Percentiles rank a stretch among this genome's conserved stretches.
These are phyloP conservation scores for Odontophorus gujanensis DNA, from an alignment of 2,113 vertebrate genomes.

Conservation along the genomic window DNA sequence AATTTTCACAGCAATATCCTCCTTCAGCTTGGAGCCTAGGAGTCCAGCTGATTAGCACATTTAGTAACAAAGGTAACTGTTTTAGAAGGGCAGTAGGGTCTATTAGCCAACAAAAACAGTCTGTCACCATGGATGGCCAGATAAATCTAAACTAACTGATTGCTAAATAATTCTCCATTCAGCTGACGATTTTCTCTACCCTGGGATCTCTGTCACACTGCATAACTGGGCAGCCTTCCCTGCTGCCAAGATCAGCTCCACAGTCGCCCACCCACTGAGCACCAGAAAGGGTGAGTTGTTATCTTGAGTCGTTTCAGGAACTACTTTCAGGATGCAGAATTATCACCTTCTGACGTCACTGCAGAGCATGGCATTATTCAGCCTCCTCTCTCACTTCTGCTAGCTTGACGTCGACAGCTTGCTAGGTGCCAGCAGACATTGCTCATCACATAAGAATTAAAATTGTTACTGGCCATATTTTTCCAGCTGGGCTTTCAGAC, in stretches of 20 bases:
- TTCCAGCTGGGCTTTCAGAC: background rate
- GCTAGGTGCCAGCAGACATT: slow-evolving; percentile 28
- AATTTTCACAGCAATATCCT: background rate
- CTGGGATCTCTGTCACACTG: background rate
- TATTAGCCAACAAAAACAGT: background rate
- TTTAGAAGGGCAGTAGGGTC: background rate
- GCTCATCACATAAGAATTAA: slow-evolving; percentile 11
- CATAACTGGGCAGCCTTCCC: background rate
- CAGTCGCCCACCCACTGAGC: background rate
- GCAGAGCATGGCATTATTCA: background rate
- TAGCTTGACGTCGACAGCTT: background rate
- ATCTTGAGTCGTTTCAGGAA: background rate
- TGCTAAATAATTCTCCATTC: background rate
- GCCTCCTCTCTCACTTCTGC: background rate
- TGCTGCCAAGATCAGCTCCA: background rate
- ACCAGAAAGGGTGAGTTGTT: background rate
- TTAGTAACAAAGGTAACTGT: background rate
- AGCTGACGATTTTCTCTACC: background rate
- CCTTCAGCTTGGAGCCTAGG: background rate
- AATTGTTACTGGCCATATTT: background rate
- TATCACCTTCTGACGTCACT: background rate
- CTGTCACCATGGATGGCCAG: background rate
- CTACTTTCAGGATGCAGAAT: background rate
- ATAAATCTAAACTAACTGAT: background rate
- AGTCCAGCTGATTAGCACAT: background rate